Base-by-base conservation (phyloP, 2,888 invertebrate genomes). In the Erebia aethiops region DNA sequence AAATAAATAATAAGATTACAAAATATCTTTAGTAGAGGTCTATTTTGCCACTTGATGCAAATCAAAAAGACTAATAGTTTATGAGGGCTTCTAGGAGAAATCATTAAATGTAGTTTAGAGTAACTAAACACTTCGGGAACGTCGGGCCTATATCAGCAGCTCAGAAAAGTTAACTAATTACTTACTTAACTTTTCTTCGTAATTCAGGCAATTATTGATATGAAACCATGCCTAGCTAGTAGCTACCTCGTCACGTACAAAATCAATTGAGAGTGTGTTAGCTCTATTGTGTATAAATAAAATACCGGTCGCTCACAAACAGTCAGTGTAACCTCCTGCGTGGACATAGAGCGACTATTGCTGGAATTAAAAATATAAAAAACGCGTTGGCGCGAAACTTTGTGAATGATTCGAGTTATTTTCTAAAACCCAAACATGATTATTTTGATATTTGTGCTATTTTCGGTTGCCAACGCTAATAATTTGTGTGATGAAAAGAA, bases 401-500 rank as follows among this genome's bases (percentile, higher is more conserved):
- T 16, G 16, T 58, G 35, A 35, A 43, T 16, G 26, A 46, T 26
- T 18, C 54, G 58, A 16, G 62, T 56, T 71, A 77, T 75, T 70
- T 71, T 71, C 67, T 77, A 67, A 65, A n/a, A 46, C 16, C 54
- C 18, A 75, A 81, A 79, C 69, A 78, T 82, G 74, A 70, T 78
- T 66, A 10, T 78, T 49, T 8, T 82, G 52, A 11, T 79, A 49
- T 7, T 84, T 62, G 70, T 82, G 14, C 61, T 80, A 26, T 64
- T 77, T 56, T 71, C 76, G 60, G 77, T 76, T 63, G 74, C 76
- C n/a, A 77, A 60, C 73, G 81, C 81, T 26, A 82, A 84, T 35
- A 82, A 84, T 72, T 80, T 82, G 13, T 87, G 90, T 64, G 71
- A 77, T 4, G 83, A 86, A 18, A 67, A 74, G 13, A 74, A 78